Evolutionary conservation across 2,113 vertebrate species (phyloP).

Genomic region (Chaetodon trifascialis): DNA sequence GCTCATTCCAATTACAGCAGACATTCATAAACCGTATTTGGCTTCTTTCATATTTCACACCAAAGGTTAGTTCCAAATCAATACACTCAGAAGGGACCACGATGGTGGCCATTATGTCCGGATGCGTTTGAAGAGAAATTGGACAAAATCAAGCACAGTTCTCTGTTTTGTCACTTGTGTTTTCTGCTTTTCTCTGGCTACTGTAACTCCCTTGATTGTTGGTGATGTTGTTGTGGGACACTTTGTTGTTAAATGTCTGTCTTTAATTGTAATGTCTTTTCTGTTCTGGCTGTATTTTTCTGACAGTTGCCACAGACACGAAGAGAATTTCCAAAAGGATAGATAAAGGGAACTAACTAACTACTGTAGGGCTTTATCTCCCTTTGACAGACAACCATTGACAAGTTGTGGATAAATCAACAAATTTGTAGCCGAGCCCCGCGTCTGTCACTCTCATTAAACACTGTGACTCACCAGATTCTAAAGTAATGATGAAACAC

Average conservation of each 20-base stretch:
- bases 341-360: too few relatives aligned
- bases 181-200: conserved; percentile 39
- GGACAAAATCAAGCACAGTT: conserved; percentile 53
- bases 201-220: background rate
- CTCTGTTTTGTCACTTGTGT: conserved; percentile 36
- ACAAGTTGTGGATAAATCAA: conserved; percentile 63
- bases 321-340: too few relatives aligned
- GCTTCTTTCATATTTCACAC: conserved; percentile 77
- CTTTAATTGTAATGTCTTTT: too few relatives aligned
- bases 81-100: conserved; percentile 58
- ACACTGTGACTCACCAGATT: conserved; percentile 46
- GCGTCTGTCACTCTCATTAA: conserved; percentile 63
- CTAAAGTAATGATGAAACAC: conserved; percentile 60
- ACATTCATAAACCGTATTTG: conserved; percentile 74
- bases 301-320: too few relatives aligned
- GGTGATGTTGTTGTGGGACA: too few relatives aligned
- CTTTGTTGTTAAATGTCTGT: too few relatives aligned
- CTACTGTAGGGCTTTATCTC: conserved; percentile 52
- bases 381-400: conserved; percentile 50
- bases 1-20: conserved; percentile 72
- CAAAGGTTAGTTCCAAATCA: conserved; percentile 78
- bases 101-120: conserved; percentile 50
- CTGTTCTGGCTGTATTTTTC: too few relatives aligned
- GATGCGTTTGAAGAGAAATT: conserved; percentile 65
- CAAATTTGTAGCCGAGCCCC: conserved; percentile 48